Base-by-base conservation (phyloP, 2,113 vertebrate genomes). In the Chloropsis hardwickii region DNA sequence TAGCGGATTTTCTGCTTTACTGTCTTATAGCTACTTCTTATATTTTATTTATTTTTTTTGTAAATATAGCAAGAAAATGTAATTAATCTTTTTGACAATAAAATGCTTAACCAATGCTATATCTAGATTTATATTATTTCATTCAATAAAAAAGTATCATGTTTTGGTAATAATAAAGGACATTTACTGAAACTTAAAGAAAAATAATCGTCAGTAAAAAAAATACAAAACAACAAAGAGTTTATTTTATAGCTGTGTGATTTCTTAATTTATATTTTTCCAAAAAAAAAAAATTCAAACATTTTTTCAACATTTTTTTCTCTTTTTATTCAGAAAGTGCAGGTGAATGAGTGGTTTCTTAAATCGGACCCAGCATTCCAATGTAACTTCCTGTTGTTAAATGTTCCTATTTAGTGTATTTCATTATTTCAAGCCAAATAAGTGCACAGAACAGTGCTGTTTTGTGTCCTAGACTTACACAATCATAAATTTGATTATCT, bases 1-100 rank as follows among this genome's bases (percentile, higher is more conserved):
- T 53, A 94, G 37, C 88, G 42, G 91, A 94, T 70, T 92, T 96
- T 71, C 94, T 92, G 40, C 70, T 95, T 90, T 65, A 58, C 45
- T 33, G n/a, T 86, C 24, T 45, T 94, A 56, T 23, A 91, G 11
- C 47, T 47, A 64, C 66, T 67, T n/a, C 48, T 81, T 18, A 33
- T 73, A 69, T 81, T 76, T 80, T 81, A 37, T 73, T 82, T 80
- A 19, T 91, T 28, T 37, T 73, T 73, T 71, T 74, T 45, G 28
- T 28, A 39, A 23, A 25, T 69, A 19, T 5, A 33, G 2, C 8
- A 66, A 73, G n/a, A 50, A 62, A 57, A 60, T 47, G 2, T 61
- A 61, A 19, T 82, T 85, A 24, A 72, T 77, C 42, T 70, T 76
- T 89, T 48, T 86, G 20, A 85, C 77, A 88, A 39, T 66, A 83